phyloP scores from a whole-genome alignment of 1,140 invertebrate species.

The Eupristina koningsbergeri region DNA sequence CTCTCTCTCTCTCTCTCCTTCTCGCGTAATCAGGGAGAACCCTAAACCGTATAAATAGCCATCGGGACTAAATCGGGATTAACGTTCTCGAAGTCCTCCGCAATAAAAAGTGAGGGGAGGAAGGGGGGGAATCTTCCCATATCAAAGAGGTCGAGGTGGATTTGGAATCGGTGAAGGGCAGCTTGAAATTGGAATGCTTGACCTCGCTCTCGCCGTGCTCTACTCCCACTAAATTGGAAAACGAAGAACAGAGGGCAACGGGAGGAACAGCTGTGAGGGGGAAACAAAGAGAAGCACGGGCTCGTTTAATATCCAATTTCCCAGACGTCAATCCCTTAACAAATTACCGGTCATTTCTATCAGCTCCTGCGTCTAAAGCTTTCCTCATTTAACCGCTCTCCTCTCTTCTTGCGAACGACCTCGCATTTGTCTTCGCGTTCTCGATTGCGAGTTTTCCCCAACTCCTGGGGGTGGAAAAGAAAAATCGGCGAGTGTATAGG shows the following conservation, averaged over 20 bases:
- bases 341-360: conserved; percentile 65
- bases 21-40: background rate
- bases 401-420: background rate
- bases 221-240: conserved; percentile 44
- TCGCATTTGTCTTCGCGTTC: background rate
- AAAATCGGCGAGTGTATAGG: background rate
- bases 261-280: conserved; percentile 2
- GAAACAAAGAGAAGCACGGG: conserved; percentile 52
- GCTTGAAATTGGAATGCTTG: conserved; percentile 51
- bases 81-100: conserved; percentile 49
- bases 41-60: background rate
- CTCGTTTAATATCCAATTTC: conserved; percentile 69
- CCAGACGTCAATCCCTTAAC: conserved; percentile 67
- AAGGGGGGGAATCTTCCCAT: conserved; percentile 13
- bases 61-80: conserved; percentile 43
- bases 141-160: conserved; percentile 34
- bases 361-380: conserved; percentile 52
- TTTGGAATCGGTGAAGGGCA: conserved; percentile 38
- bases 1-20: background rate
- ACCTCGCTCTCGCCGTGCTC: background rate
- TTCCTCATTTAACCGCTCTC: conserved; percentile 59
- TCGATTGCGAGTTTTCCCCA: conserved; percentile 21
- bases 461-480: background rate
- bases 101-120: conserved; percentile 19
- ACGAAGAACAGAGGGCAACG: conserved; percentile 39